Percentiles rank a stretch among this genome's conserved stretches.
phyloP scores from a whole-genome alignment of 2,797 vertebrate genomes.

The Notolabrus celidotus region DNA sequence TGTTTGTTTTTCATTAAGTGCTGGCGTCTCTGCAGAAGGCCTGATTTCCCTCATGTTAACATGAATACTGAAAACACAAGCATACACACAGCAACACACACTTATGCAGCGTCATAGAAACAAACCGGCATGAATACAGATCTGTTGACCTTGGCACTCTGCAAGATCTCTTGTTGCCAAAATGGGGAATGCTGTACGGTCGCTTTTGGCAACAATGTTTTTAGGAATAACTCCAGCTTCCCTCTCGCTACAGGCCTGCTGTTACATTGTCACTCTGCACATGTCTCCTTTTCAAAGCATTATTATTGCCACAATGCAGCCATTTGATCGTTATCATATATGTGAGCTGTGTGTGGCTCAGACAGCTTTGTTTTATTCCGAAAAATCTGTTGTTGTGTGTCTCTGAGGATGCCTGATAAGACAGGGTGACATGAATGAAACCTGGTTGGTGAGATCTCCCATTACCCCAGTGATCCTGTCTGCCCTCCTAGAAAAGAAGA shows the following conservation, averaged over 20 bases:
- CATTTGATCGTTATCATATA: slow-evolving; percentile 15
- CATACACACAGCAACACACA: slow-evolving; percentile 11
- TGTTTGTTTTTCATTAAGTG: slow-evolving; percentile 74
- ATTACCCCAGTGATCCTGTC: slow-evolving; percentile 20
- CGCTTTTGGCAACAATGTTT: background rate
- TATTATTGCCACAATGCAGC: slow-evolving; percentile 5
- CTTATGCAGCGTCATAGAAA: background rate
- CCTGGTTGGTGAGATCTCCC: slow-evolving; percentile 21
- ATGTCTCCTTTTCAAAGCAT: background rate
- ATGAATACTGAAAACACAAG: slow-evolving; percentile 22
- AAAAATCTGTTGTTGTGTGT: slow-evolving; percentile 23
- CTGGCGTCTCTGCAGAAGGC: slow-evolving; percentile 46
- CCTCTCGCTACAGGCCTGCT: slow-evolving; percentile 1
- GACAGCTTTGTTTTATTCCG: slow-evolving; percentile 29
- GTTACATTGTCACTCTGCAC: slow-evolving; percentile 21
- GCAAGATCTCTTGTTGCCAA: slow-evolving; percentile 3
- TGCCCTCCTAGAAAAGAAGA: slow-evolving; percentile 20
- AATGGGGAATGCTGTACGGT: background rate
- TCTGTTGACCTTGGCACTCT: slow-evolving; percentile 12
- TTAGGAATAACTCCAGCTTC: slow-evolving; percentile 5
- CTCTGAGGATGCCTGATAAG: slow-evolving; percentile 49
- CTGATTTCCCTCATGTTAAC: slow-evolving; percentile 38
- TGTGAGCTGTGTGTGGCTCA: slow-evolving; percentile 1
- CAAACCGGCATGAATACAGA: slow-evolving; percentile 25
- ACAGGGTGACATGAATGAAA: slow-evolving; percentile 28